Conservation (phyloP, 2,888 invertebrate genomes). For the Volucella bombylans region DNA sequence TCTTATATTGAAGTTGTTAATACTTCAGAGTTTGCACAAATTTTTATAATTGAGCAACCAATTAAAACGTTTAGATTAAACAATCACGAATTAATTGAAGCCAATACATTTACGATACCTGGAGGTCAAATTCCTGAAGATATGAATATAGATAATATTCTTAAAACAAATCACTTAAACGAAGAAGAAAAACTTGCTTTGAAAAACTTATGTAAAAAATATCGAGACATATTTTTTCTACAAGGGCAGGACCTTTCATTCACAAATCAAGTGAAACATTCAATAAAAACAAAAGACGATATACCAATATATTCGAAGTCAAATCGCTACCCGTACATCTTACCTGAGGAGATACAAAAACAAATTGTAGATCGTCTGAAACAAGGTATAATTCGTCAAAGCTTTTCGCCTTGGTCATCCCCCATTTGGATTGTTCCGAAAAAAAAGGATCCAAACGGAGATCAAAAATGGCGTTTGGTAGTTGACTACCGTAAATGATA, state of each 20-base stretch:
- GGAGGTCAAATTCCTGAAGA: too few species aligned
- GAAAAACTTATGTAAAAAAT: neutral
- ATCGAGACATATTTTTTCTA: neutral
- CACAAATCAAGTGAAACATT: neutral
- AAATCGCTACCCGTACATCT: too few species aligned
- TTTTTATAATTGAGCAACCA: neutral
- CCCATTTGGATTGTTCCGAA: slow-evolving; percentile 19
- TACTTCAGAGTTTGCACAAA: neutral
- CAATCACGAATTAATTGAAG: neutral
- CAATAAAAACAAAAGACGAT: neutral
- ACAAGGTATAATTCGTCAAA: too few species aligned
- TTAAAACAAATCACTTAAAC: neutral
- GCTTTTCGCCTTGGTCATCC: neutral
- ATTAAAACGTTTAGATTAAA: neutral
- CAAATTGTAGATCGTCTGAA: too few species aligned
- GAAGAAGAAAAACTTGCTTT: neutral
- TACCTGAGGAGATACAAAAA: neutral
- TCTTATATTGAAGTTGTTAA: neutral
- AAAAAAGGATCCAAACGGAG: slow-evolving; percentile 9
- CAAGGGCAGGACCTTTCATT: neutral
- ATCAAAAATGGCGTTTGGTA: slow-evolving; percentile 9
- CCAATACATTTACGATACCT: neutral
- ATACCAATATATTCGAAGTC: too few species aligned
- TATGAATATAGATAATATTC: too few species aligned
- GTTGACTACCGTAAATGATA: slow-evolving; percentile 39